Evolutionary conservation across 37 sponge, comb jelly and placozoan genomes (phyloP).

Genomic region (Amphimedon queenslandica): DNA sequence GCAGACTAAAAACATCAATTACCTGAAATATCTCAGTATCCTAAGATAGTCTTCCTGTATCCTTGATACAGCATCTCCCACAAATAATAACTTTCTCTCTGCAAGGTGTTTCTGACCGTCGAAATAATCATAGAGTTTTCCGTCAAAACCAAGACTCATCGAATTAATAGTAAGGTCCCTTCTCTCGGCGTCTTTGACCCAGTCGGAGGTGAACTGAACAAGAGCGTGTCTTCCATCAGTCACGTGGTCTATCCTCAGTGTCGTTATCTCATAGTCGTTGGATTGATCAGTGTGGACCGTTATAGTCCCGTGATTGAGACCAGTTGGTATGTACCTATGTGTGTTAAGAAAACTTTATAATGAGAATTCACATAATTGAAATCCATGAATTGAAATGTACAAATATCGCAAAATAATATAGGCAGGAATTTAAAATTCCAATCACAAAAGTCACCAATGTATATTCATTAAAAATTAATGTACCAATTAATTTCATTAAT

Average conservation of each 20-base stretch:
- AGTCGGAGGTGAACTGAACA: conserved; percentile 91
- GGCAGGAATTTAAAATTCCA: too few relatives aligned
- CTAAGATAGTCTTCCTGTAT: conserved; percentile 94
- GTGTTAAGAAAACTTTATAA: too few relatives aligned
- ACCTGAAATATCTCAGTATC: conserved; percentile 89
- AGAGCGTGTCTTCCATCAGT: conserved; percentile 95
- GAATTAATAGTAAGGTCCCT: conserved; percentile 98
- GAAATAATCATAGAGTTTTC: conserved; percentile 89
- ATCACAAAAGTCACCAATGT: too few relatives aligned
- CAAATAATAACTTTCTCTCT: conserved; percentile 78
- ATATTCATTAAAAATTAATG: too few relatives aligned
- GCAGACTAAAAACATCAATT: conserved; percentile 43
- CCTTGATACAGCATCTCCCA: conserved; percentile 77
- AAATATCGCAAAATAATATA: too few relatives aligned
- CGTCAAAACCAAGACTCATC: conserved; percentile 80
- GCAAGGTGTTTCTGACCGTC: conserved; percentile 72
- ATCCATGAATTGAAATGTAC: too few relatives aligned
- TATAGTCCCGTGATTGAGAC: conserved; percentile 90
- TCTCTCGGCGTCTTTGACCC: conserved; percentile 82
- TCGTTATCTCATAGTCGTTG: conserved; percentile 78
- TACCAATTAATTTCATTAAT: too few relatives aligned
- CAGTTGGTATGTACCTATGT: conserved; percentile 84
- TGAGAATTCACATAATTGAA: too few relatives aligned
- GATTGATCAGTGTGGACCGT: conserved; percentile 58
- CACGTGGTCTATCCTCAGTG: conserved; percentile 78